Base-by-base conservation (phyloP, 2,797 vertebrate genomes). In the Echeneis naucrates region DNA sequence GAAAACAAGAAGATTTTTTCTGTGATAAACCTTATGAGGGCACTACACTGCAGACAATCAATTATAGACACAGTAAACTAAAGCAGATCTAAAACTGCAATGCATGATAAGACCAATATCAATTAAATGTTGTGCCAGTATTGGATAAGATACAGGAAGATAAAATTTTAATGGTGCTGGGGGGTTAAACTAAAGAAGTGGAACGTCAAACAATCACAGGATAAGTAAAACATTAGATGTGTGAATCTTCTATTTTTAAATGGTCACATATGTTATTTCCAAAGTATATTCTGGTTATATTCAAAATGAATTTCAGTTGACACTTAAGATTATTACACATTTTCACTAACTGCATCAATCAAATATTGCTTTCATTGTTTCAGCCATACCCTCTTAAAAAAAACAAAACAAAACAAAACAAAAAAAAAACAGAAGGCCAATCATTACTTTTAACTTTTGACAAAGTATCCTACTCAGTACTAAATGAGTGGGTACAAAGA, bases 111-210 rank as follows among this genome's bases (percentile, higher is more conserved):
- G 54, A 38, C 7, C 33, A 30, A 6, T 54, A 52, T 80, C 3
- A 76, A 76, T 68, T 10, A 72, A 54, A 72, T 60, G 77, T 44
- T 32, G 12, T 12, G 16, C 33, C 30, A 50, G 24, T 26, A 51
- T 44, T 44, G 56, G 42, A 72, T 60, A 63, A 58, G 44, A 60
- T 57, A 42, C 56, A 37, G 14, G 27, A 27, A 65, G 14, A 80
- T 77, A 37, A 66, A 68, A 54, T 19, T 58, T 70, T 60, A 56
- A 77, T 71, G n/a, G 42, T n/a, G 62, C 27, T 59, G 60, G 53
- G 63, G 52, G 61, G 45, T 59, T 38, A 75, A 52, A 77, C 19
- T 10, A 60, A 26, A 55, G 19, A 61, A 48, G 19, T n/a, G 40
- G 32, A 66, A 57, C n/a, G 59, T 38, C 35, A 63, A 44, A 40